These are phyloP conservation scores for Typhlichthys eigenmanni DNA, from an alignment of 2,797 vertebrate species.

Conservation along the genomic window DNA sequence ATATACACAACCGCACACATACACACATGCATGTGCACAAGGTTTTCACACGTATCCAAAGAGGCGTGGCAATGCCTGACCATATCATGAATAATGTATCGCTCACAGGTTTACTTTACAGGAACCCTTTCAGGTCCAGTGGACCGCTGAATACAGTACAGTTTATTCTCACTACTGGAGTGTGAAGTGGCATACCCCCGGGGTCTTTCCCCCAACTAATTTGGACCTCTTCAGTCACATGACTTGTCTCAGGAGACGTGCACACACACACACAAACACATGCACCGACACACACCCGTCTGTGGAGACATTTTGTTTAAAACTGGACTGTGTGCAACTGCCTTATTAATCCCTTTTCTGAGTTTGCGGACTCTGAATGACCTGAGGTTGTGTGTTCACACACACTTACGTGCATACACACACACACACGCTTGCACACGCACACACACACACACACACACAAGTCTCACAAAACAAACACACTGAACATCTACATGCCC, in stretches of 20 bases:
- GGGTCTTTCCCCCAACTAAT: conserved; percentile 9
- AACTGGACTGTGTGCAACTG: too few relatives aligned
- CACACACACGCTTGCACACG: conserved; percentile 2
- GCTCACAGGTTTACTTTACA: conserved; percentile 75
- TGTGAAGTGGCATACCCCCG: conserved; percentile 40
- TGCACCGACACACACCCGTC: too few relatives aligned
- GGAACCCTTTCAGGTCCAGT: conserved; percentile 68
- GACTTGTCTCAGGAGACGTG: too few relatives aligned
- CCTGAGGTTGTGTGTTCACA: too few relatives aligned
- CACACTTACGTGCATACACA: neutral
- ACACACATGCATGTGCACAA: conserved; percentile 15
- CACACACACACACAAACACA: conserved; percentile 11
- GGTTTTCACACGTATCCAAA: conserved; percentile 64
- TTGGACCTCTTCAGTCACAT: neutral
- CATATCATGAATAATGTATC: conserved; percentile 74
- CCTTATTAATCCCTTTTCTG: too few relatives aligned
- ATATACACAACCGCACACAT: too few relatives aligned
- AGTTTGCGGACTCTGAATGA: too few relatives aligned
- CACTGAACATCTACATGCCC: neutral
- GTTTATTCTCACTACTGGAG: conserved; percentile 57
- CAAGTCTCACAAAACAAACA: neutral
- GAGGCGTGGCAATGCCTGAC: conserved; percentile 73
- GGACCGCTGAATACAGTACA: conserved; percentile 38
- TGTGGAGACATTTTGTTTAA: too few relatives aligned
- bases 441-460: neutral